Evolutionary conservation across 2,113 vertebrate genomes (phyloP).

Genomic region (Vimba vimba): DNA sequence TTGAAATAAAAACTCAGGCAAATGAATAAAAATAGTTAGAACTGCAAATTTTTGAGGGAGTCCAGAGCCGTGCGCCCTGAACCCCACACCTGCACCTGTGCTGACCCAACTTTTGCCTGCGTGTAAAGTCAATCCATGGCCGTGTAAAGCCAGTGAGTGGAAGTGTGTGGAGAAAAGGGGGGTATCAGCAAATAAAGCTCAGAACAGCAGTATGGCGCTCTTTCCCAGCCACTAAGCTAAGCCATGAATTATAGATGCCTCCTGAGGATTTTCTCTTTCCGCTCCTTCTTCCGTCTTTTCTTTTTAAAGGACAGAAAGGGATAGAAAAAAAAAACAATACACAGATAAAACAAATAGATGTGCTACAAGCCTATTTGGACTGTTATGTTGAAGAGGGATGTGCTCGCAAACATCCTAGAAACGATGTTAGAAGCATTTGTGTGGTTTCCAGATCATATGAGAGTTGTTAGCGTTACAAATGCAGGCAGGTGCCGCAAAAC

Average conservation of each 20-base stretch:
- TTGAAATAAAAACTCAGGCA: background rate
- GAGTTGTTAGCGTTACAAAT: conserved; percentile 37
- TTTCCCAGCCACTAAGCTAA: conserved; percentile 58
- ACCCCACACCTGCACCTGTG: conserved; percentile 33
- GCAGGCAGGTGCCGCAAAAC: background rate
- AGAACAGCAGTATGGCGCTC: conserved; percentile 63
- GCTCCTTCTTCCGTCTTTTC: conserved; percentile 45
- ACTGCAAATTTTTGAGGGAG: background rate
- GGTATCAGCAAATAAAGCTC: conserved; percentile 66
- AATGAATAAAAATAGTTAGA: background rate
- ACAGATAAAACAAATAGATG: conserved; percentile 59
- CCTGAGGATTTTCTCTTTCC: conserved; percentile 64
- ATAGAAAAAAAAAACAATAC: conserved; percentile 38
- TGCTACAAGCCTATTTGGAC: conserved; percentile 42
- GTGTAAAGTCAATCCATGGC: conserved; percentile 62
- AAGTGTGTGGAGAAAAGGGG: conserved; percentile 49
- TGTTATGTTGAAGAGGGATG: conserved; percentile 29
- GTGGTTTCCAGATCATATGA: conserved; percentile 10
- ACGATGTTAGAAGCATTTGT: conserved; percentile 1
- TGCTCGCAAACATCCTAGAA: background rate
- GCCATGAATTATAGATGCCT: conserved; percentile 77
- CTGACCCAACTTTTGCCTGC: conserved; percentile 58
- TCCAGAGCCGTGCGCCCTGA: background rate
- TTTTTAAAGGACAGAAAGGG: conserved; percentile 52
- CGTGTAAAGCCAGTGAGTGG: conserved; percentile 52